These are phyloP conservation scores for Heliconius nattereri DNA, from an alignment of 1,140 invertebrate species.

Conservation along the genomic window DNA sequence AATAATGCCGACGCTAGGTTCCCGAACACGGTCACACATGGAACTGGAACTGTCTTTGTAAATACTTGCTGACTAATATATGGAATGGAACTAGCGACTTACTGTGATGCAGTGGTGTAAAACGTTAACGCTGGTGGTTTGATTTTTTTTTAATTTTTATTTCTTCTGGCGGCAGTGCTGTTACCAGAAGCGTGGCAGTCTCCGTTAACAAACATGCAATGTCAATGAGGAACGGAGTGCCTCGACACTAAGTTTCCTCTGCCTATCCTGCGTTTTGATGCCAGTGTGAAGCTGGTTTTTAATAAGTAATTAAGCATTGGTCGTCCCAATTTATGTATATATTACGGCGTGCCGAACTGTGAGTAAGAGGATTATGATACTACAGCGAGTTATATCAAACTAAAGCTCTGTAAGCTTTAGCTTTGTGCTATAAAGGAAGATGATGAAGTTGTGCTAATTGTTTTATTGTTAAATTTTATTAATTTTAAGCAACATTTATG, in stretches of 20 bases:
- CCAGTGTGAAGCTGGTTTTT: too few relatives aligned
- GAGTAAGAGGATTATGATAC: neutral
- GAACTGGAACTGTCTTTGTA: constrained; percentile 33
- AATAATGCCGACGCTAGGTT: constrained; percentile 49
- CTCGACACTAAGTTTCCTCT: too few relatives aligned
- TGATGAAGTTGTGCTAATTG: neutral
- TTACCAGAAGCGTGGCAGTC: too few relatives aligned
- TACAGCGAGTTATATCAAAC: constrained; percentile 1
- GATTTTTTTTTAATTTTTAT: too few relatives aligned
- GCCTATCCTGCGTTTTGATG: too few relatives aligned
- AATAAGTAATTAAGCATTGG: neutral
- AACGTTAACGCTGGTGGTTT: too few relatives aligned
- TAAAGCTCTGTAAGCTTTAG: too few relatives aligned
- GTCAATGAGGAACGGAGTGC: too few relatives aligned
- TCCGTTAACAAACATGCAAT: too few relatives aligned
- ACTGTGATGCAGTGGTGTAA: too few relatives aligned
- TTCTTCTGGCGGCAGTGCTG: too few relatives aligned
- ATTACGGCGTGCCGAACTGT: neutral
- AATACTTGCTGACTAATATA: constrained; percentile 24
- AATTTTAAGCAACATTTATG: too few relatives aligned
- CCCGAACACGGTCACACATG: constrained; percentile 45
- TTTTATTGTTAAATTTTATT: neutral
- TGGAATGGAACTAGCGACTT: constrained; percentile 34
- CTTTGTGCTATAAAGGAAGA: neutral
- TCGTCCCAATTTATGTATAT: neutral